Conservation (phyloP, 92 coral and sea anemone genomes). For the Phenganax stokvisi region DNA sequence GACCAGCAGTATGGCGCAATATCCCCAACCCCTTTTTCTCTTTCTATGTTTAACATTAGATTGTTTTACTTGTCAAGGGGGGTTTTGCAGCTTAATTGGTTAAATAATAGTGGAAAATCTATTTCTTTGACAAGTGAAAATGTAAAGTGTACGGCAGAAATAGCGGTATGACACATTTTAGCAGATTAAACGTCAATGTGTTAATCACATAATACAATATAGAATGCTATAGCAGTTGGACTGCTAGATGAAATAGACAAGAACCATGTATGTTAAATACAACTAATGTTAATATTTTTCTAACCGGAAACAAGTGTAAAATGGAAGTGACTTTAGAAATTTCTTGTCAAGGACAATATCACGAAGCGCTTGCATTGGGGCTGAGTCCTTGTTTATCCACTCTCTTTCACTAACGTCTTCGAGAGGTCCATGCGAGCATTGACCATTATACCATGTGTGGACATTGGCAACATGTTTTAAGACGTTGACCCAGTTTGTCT, state of each 20-base stretch:
- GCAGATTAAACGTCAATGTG: not conserved
- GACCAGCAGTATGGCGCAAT: not conserved
- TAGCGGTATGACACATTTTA: too few relatives aligned
- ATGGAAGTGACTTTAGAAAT: conserved; percentile 37
- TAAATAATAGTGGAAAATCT: too few relatives aligned
- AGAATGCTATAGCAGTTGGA: not conserved
- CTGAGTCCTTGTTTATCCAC: conserved; percentile 34
- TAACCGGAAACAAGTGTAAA: conserved; percentile 36
- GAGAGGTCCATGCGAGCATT: conserved; percentile 37
- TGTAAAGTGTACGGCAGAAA: too few relatives aligned
- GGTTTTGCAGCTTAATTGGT: too few relatives aligned
- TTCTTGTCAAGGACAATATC: conserved; percentile 34
- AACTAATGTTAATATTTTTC: not conserved
- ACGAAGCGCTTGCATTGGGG: conserved; percentile 36
- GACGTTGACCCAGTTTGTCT: conserved; percentile 26
- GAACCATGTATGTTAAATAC: not conserved
- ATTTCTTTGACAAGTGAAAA: too few relatives aligned
- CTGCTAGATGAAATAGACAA: not conserved
- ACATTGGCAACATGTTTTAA: conserved; percentile 39
- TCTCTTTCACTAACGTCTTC: conserved; percentile 30
- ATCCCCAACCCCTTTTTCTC: too few relatives aligned
- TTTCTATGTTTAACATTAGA: too few relatives aligned
- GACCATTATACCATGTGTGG: conserved; percentile 41
- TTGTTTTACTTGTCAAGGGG: too few relatives aligned
- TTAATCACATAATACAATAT: not conserved